A percentile compares a stretch with the other conserved stretches of the same genome.
Evolutionary conservation across 2,113 vertebrate species (phyloP).

Genomic region (Peucedramus taeniatus): DNA sequence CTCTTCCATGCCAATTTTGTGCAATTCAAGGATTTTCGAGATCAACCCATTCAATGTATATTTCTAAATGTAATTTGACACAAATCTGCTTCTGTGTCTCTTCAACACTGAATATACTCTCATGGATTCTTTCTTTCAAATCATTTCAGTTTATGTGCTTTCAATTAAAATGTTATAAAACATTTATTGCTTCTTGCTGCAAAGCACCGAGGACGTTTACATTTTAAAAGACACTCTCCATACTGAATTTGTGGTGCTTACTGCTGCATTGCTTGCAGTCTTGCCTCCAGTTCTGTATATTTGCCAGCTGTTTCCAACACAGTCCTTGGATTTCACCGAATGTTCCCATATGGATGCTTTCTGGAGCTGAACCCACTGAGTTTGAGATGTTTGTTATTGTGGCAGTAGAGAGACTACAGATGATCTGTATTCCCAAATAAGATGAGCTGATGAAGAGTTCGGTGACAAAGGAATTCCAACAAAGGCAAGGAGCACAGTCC

Average conservation of each 20-base stretch:
- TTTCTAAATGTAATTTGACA: neutral
- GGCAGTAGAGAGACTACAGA: neutral
- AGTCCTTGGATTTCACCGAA: neutral
- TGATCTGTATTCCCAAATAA: neutral
- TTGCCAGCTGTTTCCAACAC: conserved; percentile 10
- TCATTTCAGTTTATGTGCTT: neutral
- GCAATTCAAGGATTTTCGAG: neutral
- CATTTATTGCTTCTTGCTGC: conserved; percentile 20
- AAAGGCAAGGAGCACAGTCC: neutral
- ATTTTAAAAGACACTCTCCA: neutral
- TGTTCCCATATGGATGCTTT: neutral
- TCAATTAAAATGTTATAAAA: conserved; percentile 52
- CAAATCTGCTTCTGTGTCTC: neutral
- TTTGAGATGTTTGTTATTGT: neutral
- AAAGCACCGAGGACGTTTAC: neutral
- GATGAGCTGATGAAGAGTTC: neutral
- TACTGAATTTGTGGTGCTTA: neutral
- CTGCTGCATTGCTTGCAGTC: conserved; percentile 3
- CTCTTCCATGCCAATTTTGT: neutral
- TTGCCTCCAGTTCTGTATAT: conserved; percentile 7
- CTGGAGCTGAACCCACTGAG: neutral
- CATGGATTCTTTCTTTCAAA: neutral
- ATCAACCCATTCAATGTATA: neutral
- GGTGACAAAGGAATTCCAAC: neutral
- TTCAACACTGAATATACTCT: neutral